Percentiles rank a stretch among this genome's conserved stretches.
phyloP scores from a whole-genome alignment of 1,140 invertebrate species.

The Magallana ariakensis region DNA sequence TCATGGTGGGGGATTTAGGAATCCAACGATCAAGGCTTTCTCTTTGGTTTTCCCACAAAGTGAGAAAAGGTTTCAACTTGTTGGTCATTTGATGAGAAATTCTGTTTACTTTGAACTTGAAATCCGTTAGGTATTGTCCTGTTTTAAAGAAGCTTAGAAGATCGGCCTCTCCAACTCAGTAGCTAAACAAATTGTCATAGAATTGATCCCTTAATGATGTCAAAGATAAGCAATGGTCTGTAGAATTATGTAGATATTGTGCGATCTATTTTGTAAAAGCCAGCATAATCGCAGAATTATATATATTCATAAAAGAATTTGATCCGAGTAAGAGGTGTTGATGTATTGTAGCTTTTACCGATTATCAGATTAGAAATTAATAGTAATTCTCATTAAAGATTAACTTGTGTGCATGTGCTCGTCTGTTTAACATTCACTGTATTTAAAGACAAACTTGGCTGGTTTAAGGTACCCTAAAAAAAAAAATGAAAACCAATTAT shows the following conservation, averaged over 20 bases:
- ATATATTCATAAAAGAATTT: not conserved
- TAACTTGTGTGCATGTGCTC: not conserved
- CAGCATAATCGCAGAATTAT: not conserved
- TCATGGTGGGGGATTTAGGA: not conserved
- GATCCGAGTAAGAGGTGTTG: not conserved
- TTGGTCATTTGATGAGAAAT: slow-evolving; percentile 20
- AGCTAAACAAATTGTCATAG: slow-evolving; percentile 20
- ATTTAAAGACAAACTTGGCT: too few relatives aligned
- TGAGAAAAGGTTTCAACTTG: slow-evolving; percentile 28
- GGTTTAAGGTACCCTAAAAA: too few relatives aligned
- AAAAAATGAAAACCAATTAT: too few relatives aligned
- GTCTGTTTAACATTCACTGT: too few relatives aligned
- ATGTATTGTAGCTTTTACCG: not conserved
- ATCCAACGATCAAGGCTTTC: not conserved
- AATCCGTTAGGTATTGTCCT: not conserved
- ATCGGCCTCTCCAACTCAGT: not conserved
- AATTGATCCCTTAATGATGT: slow-evolving; percentile 23
- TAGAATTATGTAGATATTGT: slow-evolving; percentile 14
- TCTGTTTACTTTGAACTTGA: not conserved
- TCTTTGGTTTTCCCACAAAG: slow-evolving; percentile 36
- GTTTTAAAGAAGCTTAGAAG: slow-evolving; percentile 14
- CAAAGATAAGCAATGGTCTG: not conserved
- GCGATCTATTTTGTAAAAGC: not conserved
- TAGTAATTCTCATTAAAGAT: not conserved
- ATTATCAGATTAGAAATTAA: slow-evolving; percentile 19